Evolutionary conservation across 1,140 invertebrate genomes (phyloP).

Genomic region (Euura saliciscinereae): DNA sequence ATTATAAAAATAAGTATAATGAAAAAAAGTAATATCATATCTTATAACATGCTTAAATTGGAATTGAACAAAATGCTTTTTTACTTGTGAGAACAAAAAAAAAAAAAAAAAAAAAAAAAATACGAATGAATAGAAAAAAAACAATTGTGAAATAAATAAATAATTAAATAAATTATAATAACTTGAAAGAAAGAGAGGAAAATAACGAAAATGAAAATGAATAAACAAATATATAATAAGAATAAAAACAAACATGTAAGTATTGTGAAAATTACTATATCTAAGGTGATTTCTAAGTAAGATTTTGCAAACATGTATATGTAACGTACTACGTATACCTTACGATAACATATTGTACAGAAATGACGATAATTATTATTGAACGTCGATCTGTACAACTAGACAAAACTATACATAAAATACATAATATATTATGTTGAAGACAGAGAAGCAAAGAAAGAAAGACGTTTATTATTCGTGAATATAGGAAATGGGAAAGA

Average conservation of each 20-base stretch:
- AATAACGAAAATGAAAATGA: conserved; percentile 25
- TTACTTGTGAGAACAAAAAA: conserved; percentile 33
- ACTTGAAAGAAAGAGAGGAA: conserved; percentile 28
- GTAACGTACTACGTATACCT: too few relatives aligned
- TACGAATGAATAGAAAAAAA: conserved; percentile 22
- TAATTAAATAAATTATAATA: too few relatives aligned
- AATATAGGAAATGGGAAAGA: too few relatives aligned
- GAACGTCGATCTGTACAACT: too few relatives aligned
- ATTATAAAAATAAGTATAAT: neutral
- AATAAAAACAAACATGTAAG: conserved; percentile 25
- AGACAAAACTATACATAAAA: neutral
- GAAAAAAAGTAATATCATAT: conserved; percentile 31
- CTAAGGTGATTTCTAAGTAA: too few relatives aligned
- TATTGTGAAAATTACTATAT: conserved; percentile 33
- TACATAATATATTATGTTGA: too few relatives aligned
- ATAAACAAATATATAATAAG: too few relatives aligned
- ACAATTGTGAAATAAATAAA: neutral
- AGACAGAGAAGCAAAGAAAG: too few relatives aligned
- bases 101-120: conserved; percentile 22
- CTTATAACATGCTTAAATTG: conserved; percentile 48
- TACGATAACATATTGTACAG: too few relatives aligned
- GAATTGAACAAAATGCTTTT: conserved; percentile 42
- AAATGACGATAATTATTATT: too few relatives aligned
- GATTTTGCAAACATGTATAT: too few relatives aligned
- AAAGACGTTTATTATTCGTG: too few relatives aligned